Evolutionary conservation across 1,140 invertebrate species (phyloP).

Genomic region (Polypedilum vanderplanki): DNA sequence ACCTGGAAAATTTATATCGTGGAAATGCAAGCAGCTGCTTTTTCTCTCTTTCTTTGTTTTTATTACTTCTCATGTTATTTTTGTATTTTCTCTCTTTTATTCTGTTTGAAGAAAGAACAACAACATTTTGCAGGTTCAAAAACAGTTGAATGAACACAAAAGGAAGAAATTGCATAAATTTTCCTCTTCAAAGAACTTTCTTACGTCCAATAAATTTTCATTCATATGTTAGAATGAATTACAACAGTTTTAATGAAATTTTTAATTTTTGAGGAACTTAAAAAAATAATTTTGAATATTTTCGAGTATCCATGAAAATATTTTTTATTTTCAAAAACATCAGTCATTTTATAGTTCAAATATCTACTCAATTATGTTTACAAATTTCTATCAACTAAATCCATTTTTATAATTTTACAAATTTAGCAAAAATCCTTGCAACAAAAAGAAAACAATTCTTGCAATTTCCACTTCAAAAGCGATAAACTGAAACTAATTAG

Average conservation of each 20-base stretch:
- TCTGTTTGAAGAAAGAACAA: constrained; percentile 13
- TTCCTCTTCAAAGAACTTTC: not conserved
- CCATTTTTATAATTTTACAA: no score
- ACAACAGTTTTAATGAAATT: no score
- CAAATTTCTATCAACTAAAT: no score
- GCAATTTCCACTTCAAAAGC: not conserved
- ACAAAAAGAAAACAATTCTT: not conserved
- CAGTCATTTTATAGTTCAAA: no score
- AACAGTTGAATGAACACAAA: constrained; percentile 9
- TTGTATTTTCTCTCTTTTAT: not conserved
- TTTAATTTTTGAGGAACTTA: no score
- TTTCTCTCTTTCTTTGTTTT: constrained; percentile 19
- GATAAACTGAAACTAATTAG: constrained; percentile 19
- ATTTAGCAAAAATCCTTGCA: no score
- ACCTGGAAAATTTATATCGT: constrained; percentile 28
- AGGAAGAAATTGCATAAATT: constrained; percentile 13
- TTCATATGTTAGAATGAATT: no score
- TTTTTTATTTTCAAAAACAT: no score
- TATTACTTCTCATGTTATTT: not conserved
- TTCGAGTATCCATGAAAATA: no score
- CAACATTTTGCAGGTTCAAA: not conserved
- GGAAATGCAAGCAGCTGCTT: constrained; percentile 22
- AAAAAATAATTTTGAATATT: no score
- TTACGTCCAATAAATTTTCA: not conserved
- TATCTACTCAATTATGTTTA: no score